Percentiles rank a stretch among this genome's conserved stretches.
phyloP scores from a whole-genome alignment of 2,888 invertebrate species.

The Branchellion lobata region DNA sequence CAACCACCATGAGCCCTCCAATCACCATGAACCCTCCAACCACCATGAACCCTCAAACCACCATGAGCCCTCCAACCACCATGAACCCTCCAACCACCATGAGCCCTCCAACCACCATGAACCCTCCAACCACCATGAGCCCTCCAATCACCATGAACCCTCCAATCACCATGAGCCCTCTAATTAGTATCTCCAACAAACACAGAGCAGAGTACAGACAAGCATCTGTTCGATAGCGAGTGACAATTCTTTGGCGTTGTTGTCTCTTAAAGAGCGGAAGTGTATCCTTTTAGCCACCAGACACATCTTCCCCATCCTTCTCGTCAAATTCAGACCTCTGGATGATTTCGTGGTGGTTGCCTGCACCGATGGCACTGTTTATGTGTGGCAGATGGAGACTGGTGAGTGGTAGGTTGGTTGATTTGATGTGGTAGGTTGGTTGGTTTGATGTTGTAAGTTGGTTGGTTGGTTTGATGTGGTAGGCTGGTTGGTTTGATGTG shows the following conservation, averaged over 20 bases:
- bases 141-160: too few species aligned
- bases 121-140: too few species aligned
- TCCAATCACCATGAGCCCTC: too few species aligned
- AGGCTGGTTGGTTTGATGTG: too few species aligned
- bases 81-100: background rate
- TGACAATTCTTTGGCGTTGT: conserved; percentile 92
- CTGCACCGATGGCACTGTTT: conserved; percentile 94
- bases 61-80: background rate
- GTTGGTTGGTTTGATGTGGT: too few species aligned
- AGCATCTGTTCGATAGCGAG: conserved; percentile 94
- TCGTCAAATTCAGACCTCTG: conserved; percentile 91
- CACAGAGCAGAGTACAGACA: conserved; percentile 82
- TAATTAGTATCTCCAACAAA: too few species aligned
- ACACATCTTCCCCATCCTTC: conserved; percentile 91
- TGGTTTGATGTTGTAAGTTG: too few species aligned
- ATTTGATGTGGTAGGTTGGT: too few species aligned
- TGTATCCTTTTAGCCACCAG: conserved; percentile 89
- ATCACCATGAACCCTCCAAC: too few species aligned
- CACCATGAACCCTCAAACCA: too few species aligned
- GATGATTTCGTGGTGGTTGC: conserved; percentile 98
- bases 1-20: too few species aligned
- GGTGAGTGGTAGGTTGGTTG: conserved; percentile 60
- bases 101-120: too few species aligned
- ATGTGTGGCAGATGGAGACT: conserved; percentile 99
- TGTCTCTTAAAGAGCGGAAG: conserved; percentile 87